Base-by-base conservation (phyloP, 2,888 invertebrate species). In the Torymus tubicola region DNA sequence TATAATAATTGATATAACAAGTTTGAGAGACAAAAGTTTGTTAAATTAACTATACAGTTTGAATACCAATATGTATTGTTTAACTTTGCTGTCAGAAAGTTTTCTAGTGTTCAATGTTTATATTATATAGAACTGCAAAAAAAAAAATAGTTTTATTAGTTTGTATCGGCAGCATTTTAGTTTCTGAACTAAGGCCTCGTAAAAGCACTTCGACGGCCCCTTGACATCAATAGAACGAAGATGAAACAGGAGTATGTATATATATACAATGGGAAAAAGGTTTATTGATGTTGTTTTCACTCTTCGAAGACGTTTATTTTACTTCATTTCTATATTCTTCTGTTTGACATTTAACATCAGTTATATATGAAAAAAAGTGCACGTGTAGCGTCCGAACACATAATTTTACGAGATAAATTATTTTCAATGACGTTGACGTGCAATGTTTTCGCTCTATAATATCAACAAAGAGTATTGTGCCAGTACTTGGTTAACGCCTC, bases 141-240 rank as follows among this genome's bases (percentile, higher is more conserved):
- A 69, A 76, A 42, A 61, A 76, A 69, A 76, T 63, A 69, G 69
- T 68, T 76, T 61, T 42, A 76, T 76, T 31, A 68, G 31, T 61
- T 12, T 18, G 61, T 11, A 58, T 68, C 58, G 68, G 76, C 14
- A 55, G 61, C 69, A 61, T 69, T 69, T 68, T 52, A 61, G 16
- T 68, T 67, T 58, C 67, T 76, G 42, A 21, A 52, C 24, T 65
- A 21, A 57, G 58, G 21, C 24, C 50, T 77, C 70, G 57, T 77
- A 71, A 77, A 77, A 63, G 24, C 70, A 61, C 70, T 77, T 77
- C 70, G 64, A 70, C 70, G 65, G 70, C 77, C 61, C 76, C 77
- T 78, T 78, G 77, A 78, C 77, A 78, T 71, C 64, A 71, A 78
- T 78, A 71, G 42, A 71, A 61, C 65, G 50, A 71, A 71, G 70